Evolutionary conservation across 1,140 invertebrate species (phyloP).

Genomic region (Dreissena rostriformis): DNA sequence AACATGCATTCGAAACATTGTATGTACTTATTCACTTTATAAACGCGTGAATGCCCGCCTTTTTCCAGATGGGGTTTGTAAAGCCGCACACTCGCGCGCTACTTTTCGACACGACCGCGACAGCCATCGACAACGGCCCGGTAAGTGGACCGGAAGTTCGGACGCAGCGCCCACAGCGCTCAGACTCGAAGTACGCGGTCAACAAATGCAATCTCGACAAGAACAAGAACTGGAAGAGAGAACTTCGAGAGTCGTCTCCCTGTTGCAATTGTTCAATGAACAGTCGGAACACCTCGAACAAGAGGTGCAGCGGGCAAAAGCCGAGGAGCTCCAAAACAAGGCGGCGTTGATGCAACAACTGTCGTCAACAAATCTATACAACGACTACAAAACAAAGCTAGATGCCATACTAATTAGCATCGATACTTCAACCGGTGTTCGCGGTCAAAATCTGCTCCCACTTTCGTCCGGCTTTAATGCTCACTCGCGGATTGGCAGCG

Average conservation of each 20-base stretch:
- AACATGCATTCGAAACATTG: background rate
- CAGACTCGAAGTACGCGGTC: background rate
- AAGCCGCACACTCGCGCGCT: slow-evolving; percentile 13
- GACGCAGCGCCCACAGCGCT: background rate
- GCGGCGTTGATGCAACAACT: slow-evolving; percentile 32
- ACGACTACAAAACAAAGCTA: slow-evolving; percentile 1
- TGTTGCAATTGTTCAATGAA: slow-evolving; percentile 64
- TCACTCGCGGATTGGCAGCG: background rate
- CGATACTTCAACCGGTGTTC: background rate
- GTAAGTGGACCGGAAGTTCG: too few relatives aligned
- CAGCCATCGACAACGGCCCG: too few relatives aligned
- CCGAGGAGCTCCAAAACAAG: slow-evolving; percentile 68
- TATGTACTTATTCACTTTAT: too few relatives aligned
- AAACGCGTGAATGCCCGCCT: background rate
- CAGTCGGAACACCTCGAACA: slow-evolving; percentile 68
- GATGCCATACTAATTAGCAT: background rate
- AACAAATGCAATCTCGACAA: background rate
- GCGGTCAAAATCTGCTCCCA: too few relatives aligned
- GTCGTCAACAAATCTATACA: background rate
- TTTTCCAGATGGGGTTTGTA: background rate
- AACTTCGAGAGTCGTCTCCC: slow-evolving; percentile 55
- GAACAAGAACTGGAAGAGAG: background rate
- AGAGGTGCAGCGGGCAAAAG: slow-evolving; percentile 64
- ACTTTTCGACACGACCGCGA: slow-evolving; percentile 11
- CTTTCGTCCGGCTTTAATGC: background rate